These are phyloP conservation scores for Sinhomidia bicolor DNA, from an alignment of 2,888 invertebrate genomes.

Conservation along the genomic window DNA sequence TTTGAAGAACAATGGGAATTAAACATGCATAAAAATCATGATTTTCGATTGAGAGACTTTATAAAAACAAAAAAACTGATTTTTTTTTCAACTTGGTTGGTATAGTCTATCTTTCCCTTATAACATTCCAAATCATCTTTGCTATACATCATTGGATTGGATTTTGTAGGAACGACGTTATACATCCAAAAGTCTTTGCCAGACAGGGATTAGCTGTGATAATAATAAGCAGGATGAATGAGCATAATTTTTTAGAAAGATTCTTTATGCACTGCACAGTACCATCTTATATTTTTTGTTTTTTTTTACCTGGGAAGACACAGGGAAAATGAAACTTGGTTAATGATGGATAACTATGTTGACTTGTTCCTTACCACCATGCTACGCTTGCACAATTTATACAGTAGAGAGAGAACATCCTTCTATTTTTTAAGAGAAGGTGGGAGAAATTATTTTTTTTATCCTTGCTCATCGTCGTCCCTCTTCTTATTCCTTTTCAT, in stretches of 20 bases:
- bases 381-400: slow-evolving; percentile 21
- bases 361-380: slow-evolving; percentile 54
- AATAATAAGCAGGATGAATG: slow-evolving; percentile 58
- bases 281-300: slow-evolving; percentile 56
- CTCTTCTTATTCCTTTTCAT: not conserved
- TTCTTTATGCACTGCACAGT: slow-evolving; percentile 30
- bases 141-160: not conserved
- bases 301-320: not conserved
- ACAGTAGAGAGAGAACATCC: not conserved
- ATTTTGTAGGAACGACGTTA: slow-evolving; percentile 42
- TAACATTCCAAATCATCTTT: too few relatives aligned
- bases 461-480: slow-evolving; percentile 35
- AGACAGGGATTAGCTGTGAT: too few relatives aligned
- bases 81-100: too few relatives aligned
- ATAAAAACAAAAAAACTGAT: slow-evolving; percentile 44
- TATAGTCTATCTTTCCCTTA: too few relatives aligned
- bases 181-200: too few relatives aligned
- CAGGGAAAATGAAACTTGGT: slow-evolving; percentile 32
- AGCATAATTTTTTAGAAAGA: slow-evolving; percentile 52
- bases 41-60: slow-evolving; percentile 60
- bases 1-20: slow-evolving; percentile 59
- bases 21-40: slow-evolving; percentile 68
- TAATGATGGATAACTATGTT: slow-evolving; percentile 70
- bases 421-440: slow-evolving; percentile 7
- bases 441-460: slow-evolving; percentile 38